Evolutionary conservation across 1,140 invertebrate genomes (phyloP).

Genomic region (Diprion similis): DNA sequence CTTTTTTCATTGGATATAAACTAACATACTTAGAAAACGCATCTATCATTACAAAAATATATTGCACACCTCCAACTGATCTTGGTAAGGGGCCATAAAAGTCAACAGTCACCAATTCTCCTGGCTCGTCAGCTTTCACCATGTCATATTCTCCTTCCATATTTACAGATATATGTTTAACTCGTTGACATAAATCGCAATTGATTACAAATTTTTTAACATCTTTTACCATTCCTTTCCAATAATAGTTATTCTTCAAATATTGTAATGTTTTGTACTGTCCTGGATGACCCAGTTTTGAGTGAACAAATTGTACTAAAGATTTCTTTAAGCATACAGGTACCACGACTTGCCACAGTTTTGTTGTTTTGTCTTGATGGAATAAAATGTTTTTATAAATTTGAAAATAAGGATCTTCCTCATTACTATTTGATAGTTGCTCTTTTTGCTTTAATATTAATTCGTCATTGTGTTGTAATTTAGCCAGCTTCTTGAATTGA

Average conservation of each 20-base stretch:
- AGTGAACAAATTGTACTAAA: constrained; percentile 23
- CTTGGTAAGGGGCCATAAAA: constrained; percentile 37
- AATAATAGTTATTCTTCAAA: constrained; percentile 34
- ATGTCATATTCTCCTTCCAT: constrained; percentile 12
- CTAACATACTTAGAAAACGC: constrained; percentile 41
- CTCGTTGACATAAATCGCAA: constrained; percentile 24
- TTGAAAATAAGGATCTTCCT: not conserved
- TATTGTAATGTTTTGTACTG: constrained; percentile 34
- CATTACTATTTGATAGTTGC: not conserved
- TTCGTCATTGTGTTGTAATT: not conserved
- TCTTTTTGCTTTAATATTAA: not conserved
- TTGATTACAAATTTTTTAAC: constrained; percentile 25
- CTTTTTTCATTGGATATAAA: constrained; percentile 34
- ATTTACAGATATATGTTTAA: not conserved
- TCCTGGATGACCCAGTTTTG: constrained; percentile 39
- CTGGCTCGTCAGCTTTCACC: constrained; percentile 26
- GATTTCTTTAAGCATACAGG: not conserved
- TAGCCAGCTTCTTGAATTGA: not conserved
- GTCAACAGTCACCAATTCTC: constrained; percentile 40
- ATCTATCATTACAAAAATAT: constrained; percentile 43
- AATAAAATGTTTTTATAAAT: not conserved
- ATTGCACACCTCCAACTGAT: constrained; percentile 27
- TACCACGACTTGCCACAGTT: not conserved
- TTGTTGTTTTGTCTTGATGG: not conserved
- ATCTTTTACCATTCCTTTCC: constrained; percentile 20